Evolutionary conservation across 2,797 vertebrate species (phyloP).

Genomic region (Aselliscus stoliczkanus): DNA sequence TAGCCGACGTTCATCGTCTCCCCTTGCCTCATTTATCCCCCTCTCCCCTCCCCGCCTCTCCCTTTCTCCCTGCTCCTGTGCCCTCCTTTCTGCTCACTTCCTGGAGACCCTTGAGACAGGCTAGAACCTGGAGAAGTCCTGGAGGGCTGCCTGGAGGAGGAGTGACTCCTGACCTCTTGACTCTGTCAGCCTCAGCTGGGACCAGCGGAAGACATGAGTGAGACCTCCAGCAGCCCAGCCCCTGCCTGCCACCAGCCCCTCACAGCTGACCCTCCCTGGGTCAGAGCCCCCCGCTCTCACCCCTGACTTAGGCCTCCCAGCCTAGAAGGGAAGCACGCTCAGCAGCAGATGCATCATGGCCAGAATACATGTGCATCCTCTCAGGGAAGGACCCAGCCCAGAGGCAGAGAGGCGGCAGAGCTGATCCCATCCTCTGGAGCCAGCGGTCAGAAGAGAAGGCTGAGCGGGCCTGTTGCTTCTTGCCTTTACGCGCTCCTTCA

Average conservation of each 20-base stretch:
- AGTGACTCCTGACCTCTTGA: no score
- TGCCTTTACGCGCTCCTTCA: background rate
- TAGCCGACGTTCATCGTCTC: background rate
- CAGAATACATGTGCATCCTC: no score
- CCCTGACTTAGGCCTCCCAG: background rate
- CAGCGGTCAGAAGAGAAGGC: background rate
- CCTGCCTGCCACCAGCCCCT: background rate
- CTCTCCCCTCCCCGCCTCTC: accelerated
- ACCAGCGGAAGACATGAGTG: background rate
- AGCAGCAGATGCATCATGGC: background rate
- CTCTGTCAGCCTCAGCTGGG: background rate
- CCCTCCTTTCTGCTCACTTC: background rate
- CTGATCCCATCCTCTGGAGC: background rate
- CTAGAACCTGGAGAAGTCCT: background rate
- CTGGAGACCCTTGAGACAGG: background rate
- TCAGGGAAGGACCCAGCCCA: background rate
- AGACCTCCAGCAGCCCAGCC: background rate
- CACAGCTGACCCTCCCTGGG: background rate
- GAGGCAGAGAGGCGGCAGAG: background rate
- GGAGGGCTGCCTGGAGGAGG: background rate
- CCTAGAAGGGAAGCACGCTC: background rate
- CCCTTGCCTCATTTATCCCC: background rate
- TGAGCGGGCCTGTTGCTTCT: accelerated
- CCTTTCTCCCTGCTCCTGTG: no score
- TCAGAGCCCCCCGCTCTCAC: background rate